Conservation (phyloP, 1,140 invertebrate genomes). For the fruit fly (Drosophila melanogaster) region Release_6_plus_ISO1_MT NT_037436.4:8124501-8125000, state of each 20-base stretch:
- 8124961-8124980: slow-evolving; percentile 58
- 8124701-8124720: slow-evolving; percentile 88
- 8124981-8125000: slow-evolving; percentile 50
- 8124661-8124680: slow-evolving; percentile 87
- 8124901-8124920: slow-evolving; percentile 20
- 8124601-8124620: slow-evolving; percentile 15
- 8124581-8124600: slow-evolving; percentile 5
- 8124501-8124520: slow-evolving; percentile 12
- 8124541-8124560: slow-evolving; percentile 32
- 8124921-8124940: not conserved
- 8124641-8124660: slow-evolving; percentile 85
- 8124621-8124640: slow-evolving; percentile 16
- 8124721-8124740: slow-evolving; percentile 92
- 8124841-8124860: slow-evolving; percentile 60
- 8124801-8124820: slow-evolving; percentile 87
- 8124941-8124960: slow-evolving; percentile 37
- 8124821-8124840: slow-evolving; percentile 85
- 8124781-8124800: slow-evolving; percentile 91
- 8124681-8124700: slow-evolving; percentile 90
- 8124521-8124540: slow-evolving; percentile 44
- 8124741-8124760: slow-evolving; percentile 90
- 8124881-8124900: not conserved
- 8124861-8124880: slow-evolving; percentile 47
- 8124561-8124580: not conserved
- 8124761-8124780: slow-evolving; percentile 88